phyloP scores from a whole-genome alignment of 2,888 invertebrate genomes.

The Orthosia incerta region DNA sequence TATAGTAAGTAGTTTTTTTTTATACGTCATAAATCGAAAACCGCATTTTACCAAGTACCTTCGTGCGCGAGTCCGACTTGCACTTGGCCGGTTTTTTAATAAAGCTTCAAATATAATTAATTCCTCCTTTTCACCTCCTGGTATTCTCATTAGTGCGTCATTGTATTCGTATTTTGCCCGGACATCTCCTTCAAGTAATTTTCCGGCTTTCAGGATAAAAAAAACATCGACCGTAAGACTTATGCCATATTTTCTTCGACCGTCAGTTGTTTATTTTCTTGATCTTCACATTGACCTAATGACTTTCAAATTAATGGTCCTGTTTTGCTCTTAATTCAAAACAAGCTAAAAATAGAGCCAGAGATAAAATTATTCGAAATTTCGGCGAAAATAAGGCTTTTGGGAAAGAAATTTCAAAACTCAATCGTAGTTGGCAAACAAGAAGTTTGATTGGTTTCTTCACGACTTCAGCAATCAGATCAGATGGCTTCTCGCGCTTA shows the following conservation, averaged over 20 bases:
- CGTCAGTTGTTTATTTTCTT: constrained; percentile 37
- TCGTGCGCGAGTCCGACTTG: no score
- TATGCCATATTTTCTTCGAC: background rate
- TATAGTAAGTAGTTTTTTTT: no score
- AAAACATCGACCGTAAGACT: background rate
- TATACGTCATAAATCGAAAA: no score
- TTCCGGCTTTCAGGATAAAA: background rate
- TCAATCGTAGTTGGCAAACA: constrained; percentile 64
- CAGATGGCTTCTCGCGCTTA: constrained; percentile 34
- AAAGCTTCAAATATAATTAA: no score
- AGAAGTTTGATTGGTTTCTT: constrained; percentile 66
- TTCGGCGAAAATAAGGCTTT: constrained; percentile 19
- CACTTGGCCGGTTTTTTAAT: no score
- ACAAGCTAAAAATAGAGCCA: constrained; percentile 36
- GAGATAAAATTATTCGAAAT: constrained; percentile 32
- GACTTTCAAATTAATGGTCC: constrained; percentile 24
- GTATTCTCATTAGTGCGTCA: constrained; percentile 5
- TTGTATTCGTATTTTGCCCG: background rate
- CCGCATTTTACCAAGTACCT: no score
- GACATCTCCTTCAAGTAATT: background rate
- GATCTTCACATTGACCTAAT: constrained; percentile 31
- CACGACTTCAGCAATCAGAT: constrained; percentile 54
- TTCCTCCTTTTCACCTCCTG: no score
- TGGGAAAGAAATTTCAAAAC: constrained; percentile 48
- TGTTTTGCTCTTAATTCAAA: constrained; percentile 43